Base-by-base conservation (phyloP, 2,888 invertebrate genomes). In the Seira ritae region DNA sequence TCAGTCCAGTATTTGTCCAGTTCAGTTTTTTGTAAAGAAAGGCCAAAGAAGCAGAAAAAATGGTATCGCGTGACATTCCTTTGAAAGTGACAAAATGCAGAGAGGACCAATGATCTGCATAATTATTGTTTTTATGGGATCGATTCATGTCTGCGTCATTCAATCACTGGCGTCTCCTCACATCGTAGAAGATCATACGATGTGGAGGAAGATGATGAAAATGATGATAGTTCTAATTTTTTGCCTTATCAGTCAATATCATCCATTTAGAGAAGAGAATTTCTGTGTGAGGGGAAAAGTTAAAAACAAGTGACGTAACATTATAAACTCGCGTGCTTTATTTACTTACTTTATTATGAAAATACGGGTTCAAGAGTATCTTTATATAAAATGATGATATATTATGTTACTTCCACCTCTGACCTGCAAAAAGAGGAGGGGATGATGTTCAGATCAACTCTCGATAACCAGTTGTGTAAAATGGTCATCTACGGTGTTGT, bases 181-280 rank as follows among this genome's bases (percentile, higher is more conserved):
- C 31, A 78, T 78, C 78, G 71, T 78, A n/a, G n/a, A n/a, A n/a
- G n/a, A n/a, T n/a, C n/a, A n/a, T n/a, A 78, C 78, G 78, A 78
- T 78, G 71, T 12, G 71, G n/a, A 71, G 42, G 55, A 42, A 42
- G 42, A 42, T 42, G n/a, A n/a, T n/a, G n/a, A n/a, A n/a, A n/a
- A n/a, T n/a, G 42, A 42, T 42, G 42, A 42, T 42, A 42, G 42
- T 8, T 42, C 42, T 42, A 42, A 42, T 66, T 66, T 19, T 66
- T 20, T 19, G 10, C 66, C 66, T 66, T 20, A 19, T 69, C 19
- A 37, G 19, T 23, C 60, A 80, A 80, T 73, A 80, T 73, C 72
- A 80, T 68, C 80, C 73, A 68, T 80, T 80, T 80, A 67, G 20
- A 66, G 66, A 17, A 66, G 15, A 19, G 20, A 66, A 8, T 66